Evolutionary conservation across 2,888 invertebrate species (phyloP).

Genomic region (Nemapogon koenigi): DNA sequence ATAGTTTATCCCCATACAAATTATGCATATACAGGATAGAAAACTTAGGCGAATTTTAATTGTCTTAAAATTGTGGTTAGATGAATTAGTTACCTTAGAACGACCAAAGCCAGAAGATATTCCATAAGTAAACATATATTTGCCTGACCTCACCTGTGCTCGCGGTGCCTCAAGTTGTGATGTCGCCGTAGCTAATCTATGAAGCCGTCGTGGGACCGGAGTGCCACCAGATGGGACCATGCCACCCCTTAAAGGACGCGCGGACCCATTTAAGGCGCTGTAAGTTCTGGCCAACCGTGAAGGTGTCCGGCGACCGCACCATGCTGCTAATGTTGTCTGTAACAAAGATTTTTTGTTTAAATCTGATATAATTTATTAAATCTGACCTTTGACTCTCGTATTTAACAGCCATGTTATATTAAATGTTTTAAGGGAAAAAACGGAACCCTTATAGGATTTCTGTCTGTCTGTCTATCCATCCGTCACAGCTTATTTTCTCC

Average conservation of each 20-base stretch:
- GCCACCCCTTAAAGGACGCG: background rate
- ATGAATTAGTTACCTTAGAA: constrained; percentile 7
- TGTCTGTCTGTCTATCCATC: too few species aligned
- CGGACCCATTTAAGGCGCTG: constrained; percentile 26
- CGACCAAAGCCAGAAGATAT: background rate
- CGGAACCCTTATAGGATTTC: too few species aligned
- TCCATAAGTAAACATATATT: constrained; percentile 4
- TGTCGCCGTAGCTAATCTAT: constrained; percentile 44
- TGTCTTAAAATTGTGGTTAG: too few species aligned
- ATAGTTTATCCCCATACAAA: too few species aligned
- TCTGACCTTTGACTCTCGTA: too few species aligned
- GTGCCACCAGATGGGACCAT: background rate
- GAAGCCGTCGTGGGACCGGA: constrained; percentile 26
- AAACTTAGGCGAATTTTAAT: too few species aligned
- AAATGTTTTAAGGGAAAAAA: too few species aligned
- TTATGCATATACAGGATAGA: too few species aligned
- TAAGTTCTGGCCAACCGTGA: constrained; percentile 25
- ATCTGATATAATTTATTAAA: too few species aligned
- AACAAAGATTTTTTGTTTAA: too few species aligned
- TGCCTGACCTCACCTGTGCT: constrained; percentile 40
- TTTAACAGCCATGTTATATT: too few species aligned
- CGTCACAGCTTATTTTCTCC: too few species aligned
- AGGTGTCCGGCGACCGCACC: constrained; percentile 34
- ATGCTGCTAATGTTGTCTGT: constrained; percentile 46
- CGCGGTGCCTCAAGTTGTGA: constrained; percentile 47